Evolutionary conservation across 2,797 vertebrate species (phyloP).

Genomic region (Chaenodraco wilsoni): DNA sequence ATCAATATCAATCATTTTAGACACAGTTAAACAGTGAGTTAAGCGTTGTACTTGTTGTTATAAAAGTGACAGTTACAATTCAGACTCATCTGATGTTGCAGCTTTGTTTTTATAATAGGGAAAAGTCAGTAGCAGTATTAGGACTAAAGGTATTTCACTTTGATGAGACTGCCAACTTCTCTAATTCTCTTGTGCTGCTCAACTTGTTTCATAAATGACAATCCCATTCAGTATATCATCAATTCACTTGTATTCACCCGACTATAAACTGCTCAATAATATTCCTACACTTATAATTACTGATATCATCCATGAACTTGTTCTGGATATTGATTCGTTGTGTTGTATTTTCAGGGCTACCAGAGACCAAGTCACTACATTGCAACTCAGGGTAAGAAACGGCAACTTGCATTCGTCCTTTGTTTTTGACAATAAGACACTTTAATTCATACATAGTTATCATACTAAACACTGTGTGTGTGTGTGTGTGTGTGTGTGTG

Average conservation of each 20-base stretch:
- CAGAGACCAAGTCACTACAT: constrained; percentile 99
- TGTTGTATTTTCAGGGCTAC: constrained; percentile 89
- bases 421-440: no score
- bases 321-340: constrained; percentile 16
- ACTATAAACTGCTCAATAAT: not conserved
- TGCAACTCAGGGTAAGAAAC: constrained; percentile 94
- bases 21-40: not conserved
- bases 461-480: not conserved
- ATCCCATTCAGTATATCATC: not conserved
- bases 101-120: constrained; percentile 1
- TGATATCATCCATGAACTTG: not conserved
- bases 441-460: not conserved
- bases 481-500: not conserved
- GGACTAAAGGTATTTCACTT: not conserved
- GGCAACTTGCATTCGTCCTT: not conserved
- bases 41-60: not conserved
- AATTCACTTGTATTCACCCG: not conserved
- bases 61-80: constrained; percentile 2
- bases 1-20: not conserved
- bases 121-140: not conserved
- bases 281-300: not conserved
- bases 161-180: constrained; percentile 1
- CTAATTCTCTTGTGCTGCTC: not conserved
- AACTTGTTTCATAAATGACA: constrained; percentile 1
- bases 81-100: not conserved